Percentiles rank a stretch among this genome's conserved stretches.
Conservation (phyloP, 2,113 vertebrate species). For the Shinisaurus crocodilurus region DNA sequence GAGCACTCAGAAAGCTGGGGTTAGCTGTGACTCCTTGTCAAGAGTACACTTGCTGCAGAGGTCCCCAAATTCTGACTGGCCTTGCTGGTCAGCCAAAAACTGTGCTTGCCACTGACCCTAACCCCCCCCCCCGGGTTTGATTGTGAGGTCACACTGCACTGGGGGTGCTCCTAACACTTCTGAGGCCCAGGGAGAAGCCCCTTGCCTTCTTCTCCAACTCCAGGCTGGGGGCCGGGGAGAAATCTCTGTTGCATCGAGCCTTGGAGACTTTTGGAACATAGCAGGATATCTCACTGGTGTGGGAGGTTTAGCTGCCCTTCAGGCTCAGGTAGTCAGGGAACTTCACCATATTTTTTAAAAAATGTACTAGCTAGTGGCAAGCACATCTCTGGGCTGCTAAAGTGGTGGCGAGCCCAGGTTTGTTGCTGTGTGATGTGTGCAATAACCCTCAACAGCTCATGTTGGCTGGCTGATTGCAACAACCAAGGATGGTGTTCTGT, state of each 20-base stretch:
- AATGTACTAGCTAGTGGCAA: neutral
- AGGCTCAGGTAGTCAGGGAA: neutral
- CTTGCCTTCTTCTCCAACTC: neutral
- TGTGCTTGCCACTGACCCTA: neutral
- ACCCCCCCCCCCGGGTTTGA: neutral
- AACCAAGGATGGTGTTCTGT: neutral
- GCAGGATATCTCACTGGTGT: too few relatives aligned
- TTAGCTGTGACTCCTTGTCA: too few relatives aligned
- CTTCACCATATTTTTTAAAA: neutral
- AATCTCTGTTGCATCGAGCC: neutral
- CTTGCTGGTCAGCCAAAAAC: neutral
- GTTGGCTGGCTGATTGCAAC: neutral
- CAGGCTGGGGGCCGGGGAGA: neutral
- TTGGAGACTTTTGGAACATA: neutral
- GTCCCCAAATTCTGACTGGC: neutral
- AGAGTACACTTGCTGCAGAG: too few relatives aligned
- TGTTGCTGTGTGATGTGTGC: neutral
- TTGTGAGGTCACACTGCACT: too few relatives aligned
- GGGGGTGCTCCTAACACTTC: too few relatives aligned
- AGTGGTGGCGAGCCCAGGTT: neutral
- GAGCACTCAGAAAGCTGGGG: neutral
- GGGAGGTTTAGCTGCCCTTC: neutral
- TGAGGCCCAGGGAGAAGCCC: neutral
- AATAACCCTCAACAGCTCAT: neutral
- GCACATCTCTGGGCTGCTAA: neutral